Percentiles rank a stretch among this genome's conserved stretches.
Evolutionary conservation across 1,140 invertebrate genomes (phyloP).

Genomic region (Dinoponera quadriceps): DNA sequence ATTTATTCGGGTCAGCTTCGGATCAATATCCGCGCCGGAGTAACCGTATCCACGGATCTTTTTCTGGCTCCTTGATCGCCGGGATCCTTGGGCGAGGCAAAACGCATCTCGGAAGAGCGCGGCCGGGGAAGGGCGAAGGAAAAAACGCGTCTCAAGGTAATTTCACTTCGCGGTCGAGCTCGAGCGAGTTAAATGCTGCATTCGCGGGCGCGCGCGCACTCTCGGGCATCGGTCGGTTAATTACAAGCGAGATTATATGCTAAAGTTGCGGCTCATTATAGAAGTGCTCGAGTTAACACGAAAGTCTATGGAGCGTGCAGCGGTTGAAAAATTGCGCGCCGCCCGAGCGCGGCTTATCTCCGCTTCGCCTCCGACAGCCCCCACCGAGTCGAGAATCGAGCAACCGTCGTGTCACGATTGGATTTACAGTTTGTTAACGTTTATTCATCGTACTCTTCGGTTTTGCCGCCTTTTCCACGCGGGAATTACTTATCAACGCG

Average conservation of each 20-base stretch:
- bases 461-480: too few species aligned
- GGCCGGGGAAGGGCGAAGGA: not conserved
- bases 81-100: too few species aligned
- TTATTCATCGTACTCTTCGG: too few species aligned
- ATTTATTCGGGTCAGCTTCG: not conserved
- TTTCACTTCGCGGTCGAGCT: slow-evolving; percentile 27
- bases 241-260: slow-evolving; percentile 33
- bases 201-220: not conserved
- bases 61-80: slow-evolving; percentile 10
- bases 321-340: slow-evolving; percentile 28
- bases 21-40: not conserved
- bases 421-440: not conserved
- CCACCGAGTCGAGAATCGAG: too few species aligned
- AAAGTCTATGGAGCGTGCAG: slow-evolving; percentile 22
- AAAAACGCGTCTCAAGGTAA: slow-evolving; percentile 13
- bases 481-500: too few species aligned
- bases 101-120: too few species aligned
- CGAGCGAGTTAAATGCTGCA: slow-evolving; percentile 28
- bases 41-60: not conserved
- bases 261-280: slow-evolving; percentile 37
- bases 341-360: not conserved
- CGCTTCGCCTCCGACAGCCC: not conserved
- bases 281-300: slow-evolving; percentile 41
- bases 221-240: slow-evolving; percentile 41
- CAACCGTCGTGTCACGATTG: not conserved